Base-by-base conservation (phyloP, 1,140 invertebrate species). In the Brachionus calyciflorus region DNA sequence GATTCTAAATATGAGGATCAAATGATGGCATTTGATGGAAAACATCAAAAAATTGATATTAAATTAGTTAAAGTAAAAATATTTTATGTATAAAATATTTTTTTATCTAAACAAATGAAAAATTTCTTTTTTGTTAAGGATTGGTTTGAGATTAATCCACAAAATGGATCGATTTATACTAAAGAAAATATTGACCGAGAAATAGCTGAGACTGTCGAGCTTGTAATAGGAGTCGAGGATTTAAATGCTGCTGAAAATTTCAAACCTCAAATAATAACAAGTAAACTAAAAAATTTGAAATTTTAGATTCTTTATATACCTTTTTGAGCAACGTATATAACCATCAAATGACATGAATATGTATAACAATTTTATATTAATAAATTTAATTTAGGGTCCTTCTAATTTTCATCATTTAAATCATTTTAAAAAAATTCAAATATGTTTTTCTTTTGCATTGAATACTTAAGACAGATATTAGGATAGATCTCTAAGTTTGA, bases 181-280 rank as follows among this genome's bases (percentile, higher is more conserved):
- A 77, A 41, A 10, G 46, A 88, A 81, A 80, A 89, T 21, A 80
- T 96, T 10, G 93, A 95, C 82, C 86, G 93, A 78, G 93, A 96
- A 85, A 89, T 88, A 81, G 89, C 93, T 1, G 92, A 94, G 83
- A 88, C 87, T 2, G 89, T 94, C 10, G 89, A 89, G 79, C 81
- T 95, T 6, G 88, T 89, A 0, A 82, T 95, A 1, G 86, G 89
- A 9, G 93, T 93, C 0, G 91, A 94, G 86, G 93, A 96, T 85
- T 85, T 92, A 77, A 78, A 77, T 33, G 92, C 91, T 0, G 90
- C 92, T 0, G 87, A 90, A 26, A 91, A 88, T 63, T 89, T 89
- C 33, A 84, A 81, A 24, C 93, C 94, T 85, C 89, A 88, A 10
- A 90, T 90, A 9, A 88, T 89, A 79, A 87, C 24, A 41, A 73